Evolutionary conservation across 2,888 invertebrate genomes (phyloP), one percentile per base, ranked within the genome.

Genomic region (Nasonovia ribisnigri): DNA sequence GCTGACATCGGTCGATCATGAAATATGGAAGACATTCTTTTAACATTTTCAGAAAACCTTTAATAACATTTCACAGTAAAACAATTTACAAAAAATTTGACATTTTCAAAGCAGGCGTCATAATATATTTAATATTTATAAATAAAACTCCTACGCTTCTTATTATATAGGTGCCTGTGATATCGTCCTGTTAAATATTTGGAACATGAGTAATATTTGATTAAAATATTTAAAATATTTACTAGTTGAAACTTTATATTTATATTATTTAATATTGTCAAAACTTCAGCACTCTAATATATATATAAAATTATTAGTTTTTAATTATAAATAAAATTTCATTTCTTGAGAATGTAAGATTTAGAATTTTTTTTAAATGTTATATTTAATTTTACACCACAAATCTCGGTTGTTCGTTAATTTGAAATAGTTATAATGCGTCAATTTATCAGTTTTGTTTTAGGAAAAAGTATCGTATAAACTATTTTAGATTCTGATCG

Each of bases 1-100:
- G 94, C 84, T 43, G 77, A 51, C n/a, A 92, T 77, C 26, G 92
- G 36, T 20, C 92, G 88, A 89, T 94, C 92, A n/a, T 16, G 84
- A 84, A 84, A 91, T 84, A 91, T 84, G 16, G 91, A 36, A 42
- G 51, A 84, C 84, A 91, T 51, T 91, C 42, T 91, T 57, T 92
- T 92, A n/a, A 60, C 91, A n/a, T 92, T 92, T 84, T 92, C 60
- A 4, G 54, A 24, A 46, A 57, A 86, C 57, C 91, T 92, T 43
- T 29, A 91, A 60, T 8, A 84, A 54, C 51, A 48, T 29, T 57
- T 57, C 16, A 48, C 43, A 51, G 29, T 42, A 13, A 26, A 46
- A 46, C 5, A 86, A 86, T 43, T 26, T 43, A 86, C 46, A 46
- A 46, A 20, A 46, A 3, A 86, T 29, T 46, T 29, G 4, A 86